phyloP scores from a whole-genome alignment of 2,888 invertebrate genomes.

The Cephus rjabovi region DNA sequence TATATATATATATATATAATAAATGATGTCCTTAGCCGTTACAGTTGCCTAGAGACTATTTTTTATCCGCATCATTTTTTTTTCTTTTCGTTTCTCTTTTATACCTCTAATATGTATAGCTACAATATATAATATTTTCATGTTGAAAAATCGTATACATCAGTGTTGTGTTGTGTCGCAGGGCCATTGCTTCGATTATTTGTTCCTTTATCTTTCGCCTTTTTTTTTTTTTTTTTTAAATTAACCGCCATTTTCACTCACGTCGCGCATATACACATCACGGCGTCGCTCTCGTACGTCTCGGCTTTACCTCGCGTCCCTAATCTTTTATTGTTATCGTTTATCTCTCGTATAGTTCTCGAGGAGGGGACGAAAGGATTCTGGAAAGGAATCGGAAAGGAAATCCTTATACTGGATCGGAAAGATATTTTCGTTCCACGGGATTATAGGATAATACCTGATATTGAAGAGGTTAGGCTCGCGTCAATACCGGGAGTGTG shows the following conservation, averaged over 20 bases:
- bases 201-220: slow-evolving; percentile 12
- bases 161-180: slow-evolving; percentile 67
- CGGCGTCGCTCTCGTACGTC: slow-evolving; percentile 16
- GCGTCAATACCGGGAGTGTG: slow-evolving; percentile 36
- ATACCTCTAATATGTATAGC: slow-evolving; percentile 62
- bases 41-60: slow-evolving; percentile 60
- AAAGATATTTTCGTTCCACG: slow-evolving; percentile 3
- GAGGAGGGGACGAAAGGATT: slow-evolving; percentile 14
- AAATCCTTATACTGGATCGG: background rate
- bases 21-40: slow-evolving; percentile 57
- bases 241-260: background rate
- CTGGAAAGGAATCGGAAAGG: slow-evolving; percentile 7
- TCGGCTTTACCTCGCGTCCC: background rate
- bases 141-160: slow-evolving; percentile 70
- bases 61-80: slow-evolving; percentile 42
- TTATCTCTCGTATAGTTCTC: slow-evolving; percentile 16
- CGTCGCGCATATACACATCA: background rate
- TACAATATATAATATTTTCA: slow-evolving; percentile 66
- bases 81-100: slow-evolving; percentile 36
- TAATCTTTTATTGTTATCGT: background rate
- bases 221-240: background rate
- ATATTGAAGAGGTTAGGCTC: background rate
- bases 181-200: slow-evolving; percentile 61
- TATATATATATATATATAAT: slow-evolving; percentile 38
- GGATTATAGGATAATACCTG: background rate